Conservation (phyloP, 2,888 invertebrate species). For the Anticlea derivata region DNA sequence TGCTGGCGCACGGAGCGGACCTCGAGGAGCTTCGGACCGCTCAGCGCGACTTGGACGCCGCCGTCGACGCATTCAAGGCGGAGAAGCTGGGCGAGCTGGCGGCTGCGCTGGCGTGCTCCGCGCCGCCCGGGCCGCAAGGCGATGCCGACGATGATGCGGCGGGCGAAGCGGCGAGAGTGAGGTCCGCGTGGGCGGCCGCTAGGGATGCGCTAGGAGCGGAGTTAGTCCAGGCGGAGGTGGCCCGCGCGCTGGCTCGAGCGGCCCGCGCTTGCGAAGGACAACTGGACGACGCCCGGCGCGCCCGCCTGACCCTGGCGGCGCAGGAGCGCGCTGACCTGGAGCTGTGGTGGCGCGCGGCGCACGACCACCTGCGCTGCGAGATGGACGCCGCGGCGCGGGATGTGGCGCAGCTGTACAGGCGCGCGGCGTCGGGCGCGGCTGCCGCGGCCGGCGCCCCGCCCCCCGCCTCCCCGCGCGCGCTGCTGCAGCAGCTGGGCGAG, state of each 20-base stretch:
- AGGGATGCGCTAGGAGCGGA: conserved; percentile 90
- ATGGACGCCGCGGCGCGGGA: conserved; percentile 88
- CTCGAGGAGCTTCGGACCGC: conserved; percentile 78
- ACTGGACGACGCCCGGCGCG: conserved; percentile 79
- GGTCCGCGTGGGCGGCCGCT: conserved; percentile 90
- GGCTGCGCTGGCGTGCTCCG: conserved; percentile 75
- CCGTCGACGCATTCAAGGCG: conserved; percentile 86
- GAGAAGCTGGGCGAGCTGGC: conserved; percentile 88
- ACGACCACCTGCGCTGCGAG: conserved; percentile 87
- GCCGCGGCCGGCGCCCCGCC: conserved; percentile 63
- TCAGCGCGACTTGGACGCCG: conserved; percentile 85
- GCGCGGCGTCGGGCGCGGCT: conserved; percentile 78
- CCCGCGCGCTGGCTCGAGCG: conserved; percentile 88
- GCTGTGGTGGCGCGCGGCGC: conserved; percentile 89
- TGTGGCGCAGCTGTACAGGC: conserved; percentile 86
- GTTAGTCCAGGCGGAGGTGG: conserved; percentile 90
- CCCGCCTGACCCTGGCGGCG: conserved; percentile 86
- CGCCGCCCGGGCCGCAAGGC: conserved; percentile 85
- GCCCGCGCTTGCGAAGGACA: conserved; percentile 87
- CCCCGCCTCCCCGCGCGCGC: conserved; percentile 52
- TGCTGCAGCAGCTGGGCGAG: conserved; percentile 52
- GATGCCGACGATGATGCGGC: conserved; percentile 75
- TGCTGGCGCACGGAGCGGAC: conserved; percentile 72
- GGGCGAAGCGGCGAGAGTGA: conserved; percentile 86
- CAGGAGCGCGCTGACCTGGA: conserved; percentile 88